These are phyloP conservation scores for Rutpela maculata DNA, from an alignment of 2,888 invertebrate species.

Conservation along the genomic window DNA sequence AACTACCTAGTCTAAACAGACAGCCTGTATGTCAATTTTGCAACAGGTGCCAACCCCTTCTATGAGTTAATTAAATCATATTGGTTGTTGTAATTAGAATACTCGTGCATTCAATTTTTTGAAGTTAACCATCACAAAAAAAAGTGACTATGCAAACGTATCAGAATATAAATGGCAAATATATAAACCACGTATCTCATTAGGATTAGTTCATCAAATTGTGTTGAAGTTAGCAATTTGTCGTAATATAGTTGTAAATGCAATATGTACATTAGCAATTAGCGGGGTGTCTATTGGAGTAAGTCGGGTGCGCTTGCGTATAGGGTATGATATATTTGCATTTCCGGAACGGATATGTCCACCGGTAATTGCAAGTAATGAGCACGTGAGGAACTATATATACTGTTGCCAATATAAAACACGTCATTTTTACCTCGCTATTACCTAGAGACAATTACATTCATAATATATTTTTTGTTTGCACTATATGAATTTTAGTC, in stretches of 20 bases:
- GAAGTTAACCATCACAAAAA: background rate
- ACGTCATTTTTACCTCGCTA: background rate
- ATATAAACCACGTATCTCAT: slow-evolving; percentile 54
- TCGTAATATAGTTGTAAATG: slow-evolving; percentile 62
- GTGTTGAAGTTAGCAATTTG: slow-evolving; percentile 58
- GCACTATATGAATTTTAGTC: too few species aligned
- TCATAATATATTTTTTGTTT: too few species aligned
- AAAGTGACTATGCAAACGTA: background rate
- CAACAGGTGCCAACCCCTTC: background rate
- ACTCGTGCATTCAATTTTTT: background rate
- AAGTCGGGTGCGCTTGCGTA: slow-evolving; percentile 67
- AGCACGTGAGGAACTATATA: slow-evolving; percentile 27
- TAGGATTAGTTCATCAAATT: slow-evolving; percentile 54
- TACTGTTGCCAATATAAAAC: slow-evolving; percentile 2
- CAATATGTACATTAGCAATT: slow-evolving; percentile 65
- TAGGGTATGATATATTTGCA: slow-evolving; percentile 67
- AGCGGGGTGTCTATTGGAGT: slow-evolving; percentile 57
- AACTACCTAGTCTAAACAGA: too few species aligned
- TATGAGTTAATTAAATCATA: background rate
- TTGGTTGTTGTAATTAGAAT: background rate
- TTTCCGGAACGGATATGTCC: slow-evolving; percentile 73
- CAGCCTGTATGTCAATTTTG: too few species aligned
- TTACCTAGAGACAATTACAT: too few species aligned
- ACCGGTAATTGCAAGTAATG: slow-evolving; percentile 74
- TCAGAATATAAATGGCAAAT: slow-evolving; percentile 35